phyloP scores from a whole-genome alignment of 2,113 vertebrate genomes.

The Emydocephalus ijimae region DNA sequence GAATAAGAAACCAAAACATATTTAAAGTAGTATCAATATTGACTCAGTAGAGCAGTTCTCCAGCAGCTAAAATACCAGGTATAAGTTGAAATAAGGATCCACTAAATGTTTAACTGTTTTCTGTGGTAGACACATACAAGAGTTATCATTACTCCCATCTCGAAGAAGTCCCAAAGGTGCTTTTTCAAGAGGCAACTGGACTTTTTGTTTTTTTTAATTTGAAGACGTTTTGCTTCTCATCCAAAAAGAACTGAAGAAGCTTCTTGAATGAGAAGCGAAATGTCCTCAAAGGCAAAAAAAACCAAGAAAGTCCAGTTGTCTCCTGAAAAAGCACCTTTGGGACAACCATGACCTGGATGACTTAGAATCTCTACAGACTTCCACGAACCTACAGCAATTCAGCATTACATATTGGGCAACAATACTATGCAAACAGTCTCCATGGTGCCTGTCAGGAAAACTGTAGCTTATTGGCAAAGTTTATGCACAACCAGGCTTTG shows the following conservation, averaged over 20 bases:
- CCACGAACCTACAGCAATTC: not conserved
- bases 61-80: not conserved
- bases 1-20: not conserved
- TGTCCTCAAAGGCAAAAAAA: not conserved
- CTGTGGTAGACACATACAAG: not conserved
- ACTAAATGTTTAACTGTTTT: not conserved
- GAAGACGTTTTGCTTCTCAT: not conserved
- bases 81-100: not conserved
- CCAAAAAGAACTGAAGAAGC: not conserved
- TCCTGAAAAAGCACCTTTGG: too few species aligned
- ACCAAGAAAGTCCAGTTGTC: too few species aligned
- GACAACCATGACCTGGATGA: too few species aligned
- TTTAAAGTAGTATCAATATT: not conserved
- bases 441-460: not conserved
- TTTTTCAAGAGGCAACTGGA: not conserved
- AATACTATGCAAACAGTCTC: not conserved
- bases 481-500: not conserved
- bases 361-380: not conserved
- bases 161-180: not conserved
- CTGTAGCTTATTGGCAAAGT: not conserved
- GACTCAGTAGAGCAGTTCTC: not conserved
- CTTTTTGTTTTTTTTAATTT: not conserved
- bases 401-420: not conserved
- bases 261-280: not conserved
- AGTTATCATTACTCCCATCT: not conserved